Percentiles rank a stretch among this genome's conserved stretches.
Conservation (phyloP, 2,113 vertebrate species). For the Microtus pennsylvanicus region DNA sequence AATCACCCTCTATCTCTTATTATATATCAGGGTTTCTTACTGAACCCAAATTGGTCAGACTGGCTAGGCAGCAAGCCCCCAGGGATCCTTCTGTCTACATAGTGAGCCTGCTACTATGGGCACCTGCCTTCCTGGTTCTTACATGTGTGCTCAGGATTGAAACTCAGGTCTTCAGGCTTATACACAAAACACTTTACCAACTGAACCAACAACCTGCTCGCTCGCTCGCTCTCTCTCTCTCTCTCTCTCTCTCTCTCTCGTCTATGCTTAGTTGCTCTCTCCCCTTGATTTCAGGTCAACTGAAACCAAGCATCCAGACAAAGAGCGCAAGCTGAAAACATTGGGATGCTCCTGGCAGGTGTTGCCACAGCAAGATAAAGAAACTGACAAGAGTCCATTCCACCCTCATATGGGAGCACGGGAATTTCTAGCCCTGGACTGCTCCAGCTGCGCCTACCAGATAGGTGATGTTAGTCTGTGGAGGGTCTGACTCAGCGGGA, state of each 20-base stretch:
- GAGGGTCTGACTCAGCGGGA: slow-evolving; percentile 1
- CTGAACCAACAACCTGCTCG: not conserved
- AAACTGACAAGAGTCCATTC: not conserved
- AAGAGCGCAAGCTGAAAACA: not conserved
- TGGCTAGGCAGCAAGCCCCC: not conserved
- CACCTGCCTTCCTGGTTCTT: not conserved
- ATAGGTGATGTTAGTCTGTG: not conserved
- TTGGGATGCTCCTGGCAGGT: not conserved
- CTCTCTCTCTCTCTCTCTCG: not conserved
- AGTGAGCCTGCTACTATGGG: too few relatives aligned
- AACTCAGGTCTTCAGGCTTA: not conserved
- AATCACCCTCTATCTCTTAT: not conserved
- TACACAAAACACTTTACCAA: not conserved
- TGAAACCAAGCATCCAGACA: not conserved
- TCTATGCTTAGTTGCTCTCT: not conserved
- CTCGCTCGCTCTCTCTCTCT: too few relatives aligned
- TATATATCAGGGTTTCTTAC: not conserved
- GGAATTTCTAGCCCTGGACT: not conserved
- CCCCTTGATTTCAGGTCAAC: not conserved
- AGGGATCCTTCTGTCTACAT: not conserved
- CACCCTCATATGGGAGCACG: not conserved
- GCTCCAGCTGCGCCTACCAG: not conserved
- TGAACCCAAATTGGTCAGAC: not conserved
- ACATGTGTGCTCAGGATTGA: not conserved
- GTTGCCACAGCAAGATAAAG: not conserved